Base-by-base conservation (phyloP, 2,113 vertebrate genomes). In the Stomatorhinus ivindoensis region DNA sequence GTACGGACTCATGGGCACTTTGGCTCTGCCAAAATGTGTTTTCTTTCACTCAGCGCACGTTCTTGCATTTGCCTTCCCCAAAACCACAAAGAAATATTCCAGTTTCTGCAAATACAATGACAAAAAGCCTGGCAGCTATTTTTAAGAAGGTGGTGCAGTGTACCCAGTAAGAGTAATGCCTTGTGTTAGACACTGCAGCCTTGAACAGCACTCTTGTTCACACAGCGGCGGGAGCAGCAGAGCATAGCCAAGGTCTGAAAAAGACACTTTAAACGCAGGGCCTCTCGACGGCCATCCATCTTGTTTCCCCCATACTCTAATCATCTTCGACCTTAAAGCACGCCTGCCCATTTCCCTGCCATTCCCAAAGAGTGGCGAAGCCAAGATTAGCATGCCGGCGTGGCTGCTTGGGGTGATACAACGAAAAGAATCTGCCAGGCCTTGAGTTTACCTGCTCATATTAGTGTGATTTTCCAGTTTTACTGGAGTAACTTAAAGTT, bases 281-380 rank as follows among this genome's bases (percentile, higher is more conserved):
- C 31, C 24, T 89, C 80, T n/a, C 39, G 5, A 17, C 83, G 55
- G 46, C 17, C 50, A 89, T 94, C 93, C 90, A 91, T 95, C 93
- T 93, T 91, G 88, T 86, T 94, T 88, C 86, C 80, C 80, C 90
- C 89, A 86, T 92, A 89, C 87, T 89, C 88, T 69, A 31, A 46
- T 89, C 88, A 17, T 46, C 87, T 80, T 19, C 92, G 87, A 93
- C 92, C 92, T 93, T 91, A 92, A 90, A 92, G 91, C 92, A 91
- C 90, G 82, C 90, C 80, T 87, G 88, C 89, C 69, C 35, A 39
- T 50, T 51, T 51, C 9, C n/a, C 4, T 21, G 39, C 80, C 42
- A 47, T 0, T n/a, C 39, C 42, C 3, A 47, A 44, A 83, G 19
- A 83, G 19, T 7, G 42, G 19, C 8, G 47, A 47, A 44, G 8